Base-by-base conservation (phyloP, 2,888 invertebrate species). In the Erebia epiphron region DNA sequence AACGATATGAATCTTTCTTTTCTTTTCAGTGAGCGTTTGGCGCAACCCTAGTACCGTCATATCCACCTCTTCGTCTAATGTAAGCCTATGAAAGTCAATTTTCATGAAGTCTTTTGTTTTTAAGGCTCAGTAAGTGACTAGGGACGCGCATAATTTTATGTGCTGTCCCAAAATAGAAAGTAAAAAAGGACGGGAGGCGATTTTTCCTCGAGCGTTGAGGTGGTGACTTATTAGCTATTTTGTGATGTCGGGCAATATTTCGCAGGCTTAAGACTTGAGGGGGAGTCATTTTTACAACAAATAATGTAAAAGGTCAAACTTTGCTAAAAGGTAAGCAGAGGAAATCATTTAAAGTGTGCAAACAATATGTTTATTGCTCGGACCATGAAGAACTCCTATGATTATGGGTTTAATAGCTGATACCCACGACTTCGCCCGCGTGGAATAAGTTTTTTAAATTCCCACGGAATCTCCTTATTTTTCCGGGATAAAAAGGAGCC, bases 11-110 rank as follows among this genome's bases (percentile, higher is more conserved):
- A 26, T 26, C 13, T 11, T 18, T 26, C 1, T 21, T 8, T 14
- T 14, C 58, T 16, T 43, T 43, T 10, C n/a, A 58, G 60, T n/a
- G 41, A 9, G 3, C 16, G 13, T 46, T 21, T 49, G 2, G 46
- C 14, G 16, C 61, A 62, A 49, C 67, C 72, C 60, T 72, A 72
- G 46, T 35, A 69, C 54, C 58, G 57, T 69, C 73, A 73, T 71
- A 72, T 69, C 64, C 62, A 70, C 54, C 16, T 71, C 68, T 67
- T 69, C 21, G 50, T 74, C 70, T 69, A 73, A 73, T 71, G 67
- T 73, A 52, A 75, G 77, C 73, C 77, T 76, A 76, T 80, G 80
- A 77, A 79, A 79, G 80, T 80, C 79, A 79, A 80, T 80, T 79
- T 78, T 76, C 76, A 74, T 75, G 78, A 77, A 74, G 75, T 76